A percentile compares a stretch with the other conserved stretches of the same genome.
phyloP scores from a whole-genome alignment of 1,140 invertebrate species.

The Myzus persicae region DNA sequence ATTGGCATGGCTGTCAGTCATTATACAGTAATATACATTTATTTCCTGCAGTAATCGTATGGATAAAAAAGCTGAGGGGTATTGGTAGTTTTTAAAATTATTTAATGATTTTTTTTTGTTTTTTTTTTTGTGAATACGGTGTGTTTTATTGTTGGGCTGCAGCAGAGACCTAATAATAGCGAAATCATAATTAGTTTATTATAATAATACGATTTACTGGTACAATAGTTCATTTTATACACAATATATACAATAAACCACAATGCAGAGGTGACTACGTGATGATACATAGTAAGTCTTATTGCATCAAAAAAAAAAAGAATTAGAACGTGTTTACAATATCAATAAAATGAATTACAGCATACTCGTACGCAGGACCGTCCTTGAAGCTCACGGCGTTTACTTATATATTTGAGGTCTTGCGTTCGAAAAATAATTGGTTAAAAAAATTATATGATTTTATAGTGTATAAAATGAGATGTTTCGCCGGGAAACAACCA shows the following conservation, averaged over 20 bases:
- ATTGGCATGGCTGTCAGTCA: not conserved
- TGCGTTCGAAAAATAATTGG: not conserved
- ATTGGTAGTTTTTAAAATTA: not conserved
- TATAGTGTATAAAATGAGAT: too few species aligned
- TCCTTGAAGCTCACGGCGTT: rapidly evolving
- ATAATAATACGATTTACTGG: not conserved
- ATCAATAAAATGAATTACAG: not conserved
- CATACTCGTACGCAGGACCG: not conserved
- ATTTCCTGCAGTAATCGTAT: not conserved
- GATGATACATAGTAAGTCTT: too few species aligned
- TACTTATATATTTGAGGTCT: not conserved
- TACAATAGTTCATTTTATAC: not conserved
- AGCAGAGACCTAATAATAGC: not conserved
- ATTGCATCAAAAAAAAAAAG: not conserved
- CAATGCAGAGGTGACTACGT: not conserved
- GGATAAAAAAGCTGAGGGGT: not conserved
- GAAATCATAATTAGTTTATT: not conserved
- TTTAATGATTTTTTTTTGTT: not conserved
- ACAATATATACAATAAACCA: not conserved
- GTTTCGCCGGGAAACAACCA: too few species aligned
- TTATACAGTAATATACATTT: not conserved
- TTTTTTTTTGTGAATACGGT: not conserved
- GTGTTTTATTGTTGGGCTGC: not conserved
- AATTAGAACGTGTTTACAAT: not conserved
- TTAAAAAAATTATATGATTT: too few species aligned